Conservation (phyloP, 2,797 vertebrate genomes). For the Phaenicophaeus curvirostris region DNA sequence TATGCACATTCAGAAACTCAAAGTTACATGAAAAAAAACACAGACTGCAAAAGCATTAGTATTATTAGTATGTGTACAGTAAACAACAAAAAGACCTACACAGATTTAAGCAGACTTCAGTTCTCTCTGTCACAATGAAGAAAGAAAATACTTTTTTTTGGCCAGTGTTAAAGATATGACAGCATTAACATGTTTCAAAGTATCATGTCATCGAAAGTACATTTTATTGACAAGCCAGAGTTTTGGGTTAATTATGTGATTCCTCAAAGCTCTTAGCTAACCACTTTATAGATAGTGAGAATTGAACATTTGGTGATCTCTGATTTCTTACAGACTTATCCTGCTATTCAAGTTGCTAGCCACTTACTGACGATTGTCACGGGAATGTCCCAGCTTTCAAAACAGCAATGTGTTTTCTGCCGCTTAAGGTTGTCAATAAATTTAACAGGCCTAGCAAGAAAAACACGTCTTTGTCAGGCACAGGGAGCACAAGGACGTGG, state of each 20-base stretch:
- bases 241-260: slow-evolving; percentile 52
- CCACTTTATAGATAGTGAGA: not conserved
- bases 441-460: slow-evolving; percentile 13
- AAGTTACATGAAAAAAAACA: not conserved
- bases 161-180: not conserved
- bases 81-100: not conserved
- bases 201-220: not conserved
- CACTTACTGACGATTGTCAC: slow-evolving; percentile 16
- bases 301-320: not conserved
- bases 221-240: slow-evolving; percentile 19
- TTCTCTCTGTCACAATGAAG: not conserved
- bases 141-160: not conserved
- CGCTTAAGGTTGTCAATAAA: slow-evolving; percentile 57
- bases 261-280: slow-evolving; percentile 15
- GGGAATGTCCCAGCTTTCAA: not conserved
- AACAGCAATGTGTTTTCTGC: slow-evolving; percentile 35
- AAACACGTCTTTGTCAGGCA: not conserved
- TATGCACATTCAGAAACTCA: not conserved
- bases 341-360: not conserved
- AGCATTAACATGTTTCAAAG: not conserved
- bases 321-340: slow-evolving; percentile 7
- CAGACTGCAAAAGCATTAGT: not conserved
- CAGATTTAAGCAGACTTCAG: not conserved
- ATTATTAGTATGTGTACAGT: not conserved
- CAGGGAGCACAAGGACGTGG: not conserved